phyloP scores from a whole-genome alignment of 2,888 invertebrate species.

The Pseudococcus longispinus region DNA sequence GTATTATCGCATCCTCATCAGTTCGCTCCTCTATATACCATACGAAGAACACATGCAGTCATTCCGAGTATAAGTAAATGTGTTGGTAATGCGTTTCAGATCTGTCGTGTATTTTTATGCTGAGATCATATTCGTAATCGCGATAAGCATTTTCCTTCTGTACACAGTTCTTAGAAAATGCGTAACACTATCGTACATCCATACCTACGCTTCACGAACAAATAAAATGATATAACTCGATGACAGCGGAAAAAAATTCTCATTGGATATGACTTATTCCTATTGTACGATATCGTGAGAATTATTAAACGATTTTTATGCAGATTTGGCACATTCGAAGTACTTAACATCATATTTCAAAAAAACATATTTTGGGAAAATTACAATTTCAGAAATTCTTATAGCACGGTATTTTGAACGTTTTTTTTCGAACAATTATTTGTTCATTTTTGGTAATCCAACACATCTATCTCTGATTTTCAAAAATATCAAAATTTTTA shows the following conservation, averaged over 20 bases:
- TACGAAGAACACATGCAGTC: neutral
- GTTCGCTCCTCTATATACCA: neutral
- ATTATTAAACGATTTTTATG: neutral
- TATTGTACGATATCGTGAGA: neutral
- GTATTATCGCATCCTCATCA: neutral
- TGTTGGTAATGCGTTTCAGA: neutral
- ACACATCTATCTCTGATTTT: too few relatives aligned
- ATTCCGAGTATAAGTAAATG: neutral
- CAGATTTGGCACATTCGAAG: too few relatives aligned
- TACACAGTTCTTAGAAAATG: neutral
- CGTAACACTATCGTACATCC: neutral
- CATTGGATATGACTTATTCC: neutral
- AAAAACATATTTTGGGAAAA: too few relatives aligned
- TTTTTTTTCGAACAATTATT: too few relatives aligned
- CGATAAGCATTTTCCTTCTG: neutral
- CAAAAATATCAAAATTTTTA: too few relatives aligned
- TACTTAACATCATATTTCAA: too few relatives aligned
- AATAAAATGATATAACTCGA: neutral
- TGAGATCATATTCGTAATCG: constrained; percentile 8
- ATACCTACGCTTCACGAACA: neutral
- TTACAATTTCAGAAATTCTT: too few relatives aligned
- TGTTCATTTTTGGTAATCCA: too few relatives aligned
- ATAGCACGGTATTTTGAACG: too few relatives aligned
- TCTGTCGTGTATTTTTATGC: neutral
- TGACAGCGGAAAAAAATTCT: neutral